Evolutionary conservation across 2,888 invertebrate genomes (phyloP), one percentile per base, ranked within the genome.

Genomic region (Pristionchus exspectatus): DNA sequence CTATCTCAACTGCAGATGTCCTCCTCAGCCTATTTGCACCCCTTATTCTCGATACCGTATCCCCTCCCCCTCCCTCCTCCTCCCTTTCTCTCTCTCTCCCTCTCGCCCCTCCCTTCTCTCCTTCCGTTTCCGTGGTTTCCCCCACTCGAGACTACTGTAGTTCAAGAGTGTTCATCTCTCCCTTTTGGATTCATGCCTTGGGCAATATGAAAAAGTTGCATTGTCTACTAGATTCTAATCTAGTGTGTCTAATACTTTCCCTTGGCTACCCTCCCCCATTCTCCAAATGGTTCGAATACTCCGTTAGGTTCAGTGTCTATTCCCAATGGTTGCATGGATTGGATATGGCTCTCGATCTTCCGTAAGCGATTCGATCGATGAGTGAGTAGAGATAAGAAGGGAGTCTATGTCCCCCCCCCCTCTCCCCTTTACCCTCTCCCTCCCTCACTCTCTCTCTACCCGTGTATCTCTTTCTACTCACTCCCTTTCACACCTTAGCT

Each of bases 321-420:
- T n/a, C 44, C 38, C 38, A n/a, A n/a, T 16, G 14, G 14, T 33
- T 14, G 7, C 30, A 50, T 81, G 50, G 81, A 81, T 81, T 24
- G 74, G 44, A 44, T 77, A 44, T 77, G 74, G 74, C 59, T 77
- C 77, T 81, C 50, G 81, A 81, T 81, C 27, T 50, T 27, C n/a
- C 38, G 24, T 18, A n/a, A n/a, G 27, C 81, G 50, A 81, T 81
- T 81, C 81, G 81, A 81, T 81, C 81, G 81, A 81, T 81, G 81
- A 81, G 81, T 81, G 81, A 81, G 81, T 81, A 27, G 81, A 81
- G 81, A 81, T 81, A 81, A 81, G 81, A 81, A 81, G 81, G 81
- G 81, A 81, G 81, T 81, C 81, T 81, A 81, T 81, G 81, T 81
- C 81, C 81, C 50, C 77, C 50, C 50, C 59, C 30, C 84, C 56